A percentile compares a stretch with the other conserved stretches of the same genome.
phyloP scores from a whole-genome alignment of 2,888 invertebrate genomes.

The Parthenolecanium corni region DNA sequence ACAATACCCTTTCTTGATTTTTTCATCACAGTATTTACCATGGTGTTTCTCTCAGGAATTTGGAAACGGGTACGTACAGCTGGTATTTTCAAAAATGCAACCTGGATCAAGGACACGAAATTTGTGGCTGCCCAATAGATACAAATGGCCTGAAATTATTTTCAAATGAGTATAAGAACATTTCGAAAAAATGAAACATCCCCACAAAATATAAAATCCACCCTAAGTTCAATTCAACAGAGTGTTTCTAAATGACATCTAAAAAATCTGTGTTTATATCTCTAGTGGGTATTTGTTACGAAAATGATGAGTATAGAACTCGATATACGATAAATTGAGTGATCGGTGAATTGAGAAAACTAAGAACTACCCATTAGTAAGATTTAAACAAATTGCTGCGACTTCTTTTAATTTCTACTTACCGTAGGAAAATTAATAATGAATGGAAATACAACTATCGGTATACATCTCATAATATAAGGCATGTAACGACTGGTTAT shows the following conservation, averaged over 20 bases:
- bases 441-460: slow-evolving; percentile 69
- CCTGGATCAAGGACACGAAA: slow-evolving; percentile 70
- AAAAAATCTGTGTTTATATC: too few species aligned
- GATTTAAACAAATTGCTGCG: too few species aligned
- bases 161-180: background rate
- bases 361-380: too few species aligned
- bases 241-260: too few species aligned
- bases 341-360: too few species aligned
- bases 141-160: slow-evolving; percentile 54
- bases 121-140: slow-evolving; percentile 86
- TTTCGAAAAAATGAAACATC: background rate
- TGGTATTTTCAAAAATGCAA: slow-evolving; percentile 61
- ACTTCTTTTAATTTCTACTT: too few species aligned
- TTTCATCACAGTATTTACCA: too few species aligned
- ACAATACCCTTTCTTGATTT: too few species aligned
- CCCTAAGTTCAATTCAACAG: too few species aligned
- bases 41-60: too few species aligned
- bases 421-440: slow-evolving; percentile 75
- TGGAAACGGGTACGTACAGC: slow-evolving; percentile 60
- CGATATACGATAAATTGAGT: slow-evolving; percentile 5
- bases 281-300: too few species aligned
- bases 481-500: slow-evolving; percentile 38
- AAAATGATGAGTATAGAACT: too few species aligned
- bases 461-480: slow-evolving; percentile 68
- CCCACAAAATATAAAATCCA: background rate